Evolutionary conservation across 2,888 invertebrate genomes (phyloP), one percentile per base, ranked within the genome.

Genomic region (Macrostomum cliftonense): DNA sequence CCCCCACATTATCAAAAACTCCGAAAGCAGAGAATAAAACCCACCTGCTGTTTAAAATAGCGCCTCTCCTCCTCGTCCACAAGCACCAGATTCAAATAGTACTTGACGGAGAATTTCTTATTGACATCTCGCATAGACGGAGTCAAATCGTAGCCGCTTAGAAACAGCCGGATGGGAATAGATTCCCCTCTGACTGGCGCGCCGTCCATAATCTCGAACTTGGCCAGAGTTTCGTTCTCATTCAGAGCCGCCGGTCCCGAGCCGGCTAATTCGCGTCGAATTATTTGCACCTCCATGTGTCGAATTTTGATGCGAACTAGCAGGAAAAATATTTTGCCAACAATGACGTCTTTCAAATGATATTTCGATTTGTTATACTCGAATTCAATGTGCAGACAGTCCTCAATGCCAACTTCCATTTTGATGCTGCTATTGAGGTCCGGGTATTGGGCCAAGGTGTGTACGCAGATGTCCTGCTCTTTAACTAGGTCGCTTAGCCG

Each of bases 401-500:
- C 97, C 76, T 97, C 97, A 61, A 97, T 97, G 58, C 95, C 95
- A 51, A 97, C 95, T 76, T 99, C 97, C 97, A 99, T 99, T 76
- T 97, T 99, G 63, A 99, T 95, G 53, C 88, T 87, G 71, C 81
- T 87, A 68, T 95, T 86, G 73, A 87, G 83, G 67, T 99, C 97
- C 12, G 97, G 93, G 73, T 97, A 99, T 68, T 87, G 86, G 64
- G 89, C 88, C 51, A 99, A 75, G 1, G 95, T 91, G 71, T 99
- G 97, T 39, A 99, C 97, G 53, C 89, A 83, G 58, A 99, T 81
- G 66, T 97, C 95, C 57, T 88, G 78, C 73, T 99, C 97, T 63
- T 88, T 85, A 16, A 86, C 80, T 54, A 91, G 77, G 69, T 99
- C 95, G 54, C 88, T 88, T 56, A 97, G 73, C 58, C 97, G 78